A percentile compares a stretch with the other conserved stretches of the same genome.
Evolutionary conservation across 2,797 vertebrate genomes (phyloP).

Genomic region (Scleropages formosus): DNA sequence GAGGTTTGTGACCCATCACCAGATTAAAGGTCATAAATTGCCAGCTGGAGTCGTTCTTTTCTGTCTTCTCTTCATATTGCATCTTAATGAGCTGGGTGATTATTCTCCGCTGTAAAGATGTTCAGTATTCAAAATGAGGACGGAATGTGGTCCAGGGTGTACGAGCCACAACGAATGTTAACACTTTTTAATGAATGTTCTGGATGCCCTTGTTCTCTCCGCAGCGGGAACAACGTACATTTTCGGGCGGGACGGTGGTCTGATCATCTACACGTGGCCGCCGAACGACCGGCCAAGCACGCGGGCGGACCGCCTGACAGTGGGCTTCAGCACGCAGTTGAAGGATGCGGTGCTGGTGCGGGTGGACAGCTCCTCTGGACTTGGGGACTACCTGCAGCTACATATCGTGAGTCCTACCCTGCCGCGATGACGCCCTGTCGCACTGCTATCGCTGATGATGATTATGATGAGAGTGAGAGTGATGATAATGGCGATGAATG

Average conservation of each 20-base stretch:
- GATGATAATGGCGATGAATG: not conserved
- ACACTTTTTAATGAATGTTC: not conserved
- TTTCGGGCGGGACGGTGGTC: constrained; percentile 95
- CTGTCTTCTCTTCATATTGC: too few relatives aligned
- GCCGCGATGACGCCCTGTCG: not conserved
- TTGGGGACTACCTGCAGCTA: constrained; percentile 96
- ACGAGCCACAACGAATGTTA: not conserved
- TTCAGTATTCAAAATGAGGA: not conserved
- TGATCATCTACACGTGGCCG: constrained; percentile 97
- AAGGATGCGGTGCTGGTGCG: constrained; percentile 92
- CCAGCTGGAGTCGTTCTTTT: too few relatives aligned
- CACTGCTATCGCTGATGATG: not conserved
- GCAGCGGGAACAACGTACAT: constrained; percentile 96
- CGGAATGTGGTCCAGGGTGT: not conserved
- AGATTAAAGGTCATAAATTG: constrained; percentile 3
- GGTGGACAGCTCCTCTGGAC: constrained; percentile 94
- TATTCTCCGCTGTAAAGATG: too few relatives aligned
- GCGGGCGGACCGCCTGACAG: constrained; percentile 91
- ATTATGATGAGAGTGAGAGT: not conserved
- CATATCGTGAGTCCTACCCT: constrained; percentile 87
- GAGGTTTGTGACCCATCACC: not conserved
- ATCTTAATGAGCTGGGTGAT: too few relatives aligned
- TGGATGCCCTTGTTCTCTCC: constrained; percentile 15
- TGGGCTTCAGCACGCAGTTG: constrained; percentile 95
- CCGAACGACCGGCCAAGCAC: constrained; percentile 96